A percentile compares a stretch with the other conserved stretches of the same genome.
phyloP scores from a whole-genome alignment of 2,888 invertebrate species.

The Ischnus inquisitorius region DNA sequence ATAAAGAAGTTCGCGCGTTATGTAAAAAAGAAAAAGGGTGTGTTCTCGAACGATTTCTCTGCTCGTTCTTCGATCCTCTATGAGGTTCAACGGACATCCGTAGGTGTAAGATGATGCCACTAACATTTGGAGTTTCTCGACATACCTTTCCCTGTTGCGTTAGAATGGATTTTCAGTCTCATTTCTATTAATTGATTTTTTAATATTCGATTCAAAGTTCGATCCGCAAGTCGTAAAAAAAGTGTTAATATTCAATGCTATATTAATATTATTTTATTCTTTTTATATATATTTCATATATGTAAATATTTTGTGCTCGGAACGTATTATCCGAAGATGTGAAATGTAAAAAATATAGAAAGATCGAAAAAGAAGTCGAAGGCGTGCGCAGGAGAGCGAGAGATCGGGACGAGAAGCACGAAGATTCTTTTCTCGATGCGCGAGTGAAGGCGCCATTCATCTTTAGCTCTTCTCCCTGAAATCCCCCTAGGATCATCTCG shows the following conservation, averaged over 20 bases:
- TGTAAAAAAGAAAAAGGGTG: constrained; percentile 47
- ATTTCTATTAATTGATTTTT: background rate
- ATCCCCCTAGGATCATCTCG: constrained; percentile 4
- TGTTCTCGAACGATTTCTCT: constrained; percentile 59
- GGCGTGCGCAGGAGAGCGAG: background rate
- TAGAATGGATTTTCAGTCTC: background rate
- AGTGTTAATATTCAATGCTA: too few species aligned
- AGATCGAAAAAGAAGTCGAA: background rate
- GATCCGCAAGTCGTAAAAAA: too few species aligned
- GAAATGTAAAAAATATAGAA: background rate
- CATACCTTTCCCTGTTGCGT: constrained; percentile 2
- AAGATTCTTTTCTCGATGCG: constrained; percentile 48
- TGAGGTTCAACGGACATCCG: background rate
- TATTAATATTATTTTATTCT: too few species aligned
- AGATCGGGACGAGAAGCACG: constrained; percentile 49
- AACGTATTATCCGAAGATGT: background rate
- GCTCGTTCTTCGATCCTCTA: constrained; percentile 27
- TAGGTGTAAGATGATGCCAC: background rate
- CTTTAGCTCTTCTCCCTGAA: constrained; percentile 12
- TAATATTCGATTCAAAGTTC: background rate
- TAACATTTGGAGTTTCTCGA: background rate
- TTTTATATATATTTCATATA: too few species aligned
- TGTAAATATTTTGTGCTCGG: too few species aligned
- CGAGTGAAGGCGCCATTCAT: constrained; percentile 42
- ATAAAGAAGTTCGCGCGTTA: constrained; percentile 39